Base-by-base conservation (phyloP, 2,888 invertebrate species). In the Athalia rosae region DNA sequence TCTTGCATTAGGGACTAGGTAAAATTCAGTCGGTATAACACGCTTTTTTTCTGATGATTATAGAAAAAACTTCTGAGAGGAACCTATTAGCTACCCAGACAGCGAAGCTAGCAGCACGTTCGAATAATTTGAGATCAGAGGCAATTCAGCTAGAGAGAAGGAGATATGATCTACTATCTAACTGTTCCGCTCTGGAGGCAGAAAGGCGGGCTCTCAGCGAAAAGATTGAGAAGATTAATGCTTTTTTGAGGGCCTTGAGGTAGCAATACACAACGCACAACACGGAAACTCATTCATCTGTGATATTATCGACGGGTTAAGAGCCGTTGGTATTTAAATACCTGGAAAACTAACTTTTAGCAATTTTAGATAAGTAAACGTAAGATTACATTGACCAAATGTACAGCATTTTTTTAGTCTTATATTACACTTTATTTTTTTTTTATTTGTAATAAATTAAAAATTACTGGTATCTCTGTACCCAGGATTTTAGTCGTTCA, bases 281-380 rank as follows among this genome's bases (percentile, higher is more conserved):
- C 87, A 88, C 87, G 88, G 87, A 88, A 88, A 89, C 87, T 87
- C 87, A 87, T 87, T 87, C 88, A 86, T 89, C 89, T 89, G 89
- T 89, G 89, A 89, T 89, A 89, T 88, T 89, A 88, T 86, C 87
- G 83, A 86, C 87, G 87, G 86, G 87, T 88, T 88, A 87, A 88
- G 86, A 84, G 87, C 85, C 87, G 85, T 87, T 85, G 84, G 85
- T 81, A 77, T 77, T 77, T 81, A 78, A 78, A 74, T 80, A 79
- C 79, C 79, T 79, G 77, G 79, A 76, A 80, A 81, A 77, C 61
- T 69, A 81, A 78, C 81, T 81, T 80, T 83, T 81, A 82, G 79
- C 77, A 69, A 79, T 67, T 80, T 80, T 81, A 83, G 78, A 79
- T 80, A 81, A 79, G 76, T 78, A 79, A 78, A 77, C 73, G 66